Conservation (phyloP, 2,888 invertebrate genomes). For the Eurytoma californica region DNA sequence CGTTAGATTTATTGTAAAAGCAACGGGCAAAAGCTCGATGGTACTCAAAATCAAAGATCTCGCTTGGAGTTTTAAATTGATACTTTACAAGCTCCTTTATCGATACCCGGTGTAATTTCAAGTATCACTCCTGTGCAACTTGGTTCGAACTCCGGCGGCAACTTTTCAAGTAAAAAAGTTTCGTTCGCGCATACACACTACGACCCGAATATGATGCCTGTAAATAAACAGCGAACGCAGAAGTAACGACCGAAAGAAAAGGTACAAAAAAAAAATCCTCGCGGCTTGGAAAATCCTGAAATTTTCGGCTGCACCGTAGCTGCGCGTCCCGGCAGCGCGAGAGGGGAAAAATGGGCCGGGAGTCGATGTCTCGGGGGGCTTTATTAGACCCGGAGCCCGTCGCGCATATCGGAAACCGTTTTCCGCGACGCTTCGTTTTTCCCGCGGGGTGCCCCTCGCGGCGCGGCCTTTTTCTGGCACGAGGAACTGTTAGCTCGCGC, state of each 20-base stretch:
- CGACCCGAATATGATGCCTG: background rate
- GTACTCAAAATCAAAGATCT: no score
- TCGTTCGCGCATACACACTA: background rate
- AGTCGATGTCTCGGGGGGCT: background rate
- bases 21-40: no score
- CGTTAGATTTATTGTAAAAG: background rate
- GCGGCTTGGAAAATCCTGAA: background rate
- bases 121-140: no score
- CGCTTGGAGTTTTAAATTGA: no score
- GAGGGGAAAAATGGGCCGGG: no score
- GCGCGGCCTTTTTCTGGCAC: constrained; percentile 48
- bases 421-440: constrained; percentile 29
- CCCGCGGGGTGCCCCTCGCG: constrained; percentile 12
- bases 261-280: background rate
- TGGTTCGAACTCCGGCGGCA: no score
- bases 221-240: no score
- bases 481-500: constrained; percentile 50
- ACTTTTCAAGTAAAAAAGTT: background rate
- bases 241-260: background rate
- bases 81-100: no score
- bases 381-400: constrained; percentile 16
- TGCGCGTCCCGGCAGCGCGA: background rate
- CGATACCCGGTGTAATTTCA: no score
- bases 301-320: background rate
- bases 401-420: constrained; percentile 39